Conservation (phyloP, 2,888 invertebrate genomes). For the Drosophila nr. perissopoda region DNA sequence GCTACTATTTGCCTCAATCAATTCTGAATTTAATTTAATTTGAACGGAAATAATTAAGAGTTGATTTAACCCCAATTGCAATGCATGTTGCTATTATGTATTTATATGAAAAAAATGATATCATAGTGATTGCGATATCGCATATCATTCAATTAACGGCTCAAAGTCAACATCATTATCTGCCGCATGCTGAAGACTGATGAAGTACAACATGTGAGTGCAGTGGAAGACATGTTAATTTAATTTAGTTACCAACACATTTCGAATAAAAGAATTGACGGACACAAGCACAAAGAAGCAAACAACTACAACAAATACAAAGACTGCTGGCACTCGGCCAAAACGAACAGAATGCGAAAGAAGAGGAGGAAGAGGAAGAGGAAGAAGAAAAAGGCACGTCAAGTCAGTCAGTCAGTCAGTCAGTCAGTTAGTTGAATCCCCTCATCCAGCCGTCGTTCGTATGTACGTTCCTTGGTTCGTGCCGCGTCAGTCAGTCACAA, state of each 20-base stretch:
- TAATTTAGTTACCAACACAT: constrained; percentile 15
- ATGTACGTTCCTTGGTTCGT: constrained; percentile 32
- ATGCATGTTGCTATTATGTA: constrained; percentile 6
- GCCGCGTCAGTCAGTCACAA: constrained; percentile 54
- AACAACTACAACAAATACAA: constrained; percentile 3
- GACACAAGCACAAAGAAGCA: not conserved
- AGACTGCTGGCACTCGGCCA: constrained; percentile 3
- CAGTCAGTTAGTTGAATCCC: constrained; percentile 11
- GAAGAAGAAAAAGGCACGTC: constrained; percentile 28
- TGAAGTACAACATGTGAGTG: not conserved
- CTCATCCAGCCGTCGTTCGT: constrained; percentile 20
- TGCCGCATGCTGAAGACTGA: not conserved
- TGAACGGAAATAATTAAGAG: constrained; percentile 17
- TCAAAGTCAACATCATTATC: constrained; percentile 43
- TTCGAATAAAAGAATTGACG: constrained; percentile 5
- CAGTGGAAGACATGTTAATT: constrained; percentile 22
- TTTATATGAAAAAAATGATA: constrained; percentile 15
- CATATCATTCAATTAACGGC: constrained; percentile 24
- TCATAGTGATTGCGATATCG: constrained; percentile 13
- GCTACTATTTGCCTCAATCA: not conserved
- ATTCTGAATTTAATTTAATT: not conserved
- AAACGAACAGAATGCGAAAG: not conserved
- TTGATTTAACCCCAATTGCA: constrained; percentile 13
- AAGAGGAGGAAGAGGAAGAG: not conserved
- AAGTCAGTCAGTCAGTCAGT: constrained; percentile 27